phyloP scores from a whole-genome alignment of 2,888 invertebrate species.

The Parascotia fuliginaria region DNA sequence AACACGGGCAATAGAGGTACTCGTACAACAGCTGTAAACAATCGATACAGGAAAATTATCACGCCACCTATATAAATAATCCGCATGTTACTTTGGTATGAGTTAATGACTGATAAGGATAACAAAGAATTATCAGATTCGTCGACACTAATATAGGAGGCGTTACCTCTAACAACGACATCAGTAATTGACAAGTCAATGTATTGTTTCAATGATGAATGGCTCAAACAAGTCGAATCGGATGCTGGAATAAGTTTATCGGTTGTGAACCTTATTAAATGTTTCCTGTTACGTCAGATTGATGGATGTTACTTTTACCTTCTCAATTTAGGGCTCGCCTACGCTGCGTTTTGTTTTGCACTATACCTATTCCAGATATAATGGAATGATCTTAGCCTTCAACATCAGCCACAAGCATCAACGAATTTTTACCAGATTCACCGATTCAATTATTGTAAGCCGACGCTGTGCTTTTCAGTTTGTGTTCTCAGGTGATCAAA shows the following conservation, averaged over 20 bases:
- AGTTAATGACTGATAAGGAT: constrained; percentile 44
- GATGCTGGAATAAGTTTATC: constrained; percentile 16
- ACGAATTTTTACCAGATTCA: too few species aligned
- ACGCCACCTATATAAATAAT: constrained; percentile 20
- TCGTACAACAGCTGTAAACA: constrained; percentile 17
- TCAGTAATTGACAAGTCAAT: constrained; percentile 9
- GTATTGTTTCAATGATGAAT: constrained; percentile 13
- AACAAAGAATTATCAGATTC: constrained; percentile 24
- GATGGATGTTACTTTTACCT: constrained; percentile 6
- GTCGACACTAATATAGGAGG: constrained; percentile 6
- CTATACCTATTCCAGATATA: too few species aligned
- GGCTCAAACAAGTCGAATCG: constrained; percentile 3
- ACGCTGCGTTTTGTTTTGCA: not conserved
- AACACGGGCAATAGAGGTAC: constrained; percentile 4
- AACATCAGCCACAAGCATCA: too few species aligned
- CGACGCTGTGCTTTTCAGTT: too few species aligned
- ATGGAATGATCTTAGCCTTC: too few species aligned
- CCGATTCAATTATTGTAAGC: too few species aligned
- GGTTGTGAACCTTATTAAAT: constrained; percentile 19
- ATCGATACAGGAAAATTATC: constrained; percentile 29
- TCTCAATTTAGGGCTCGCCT: not conserved
- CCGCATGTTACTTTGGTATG: constrained; percentile 28
- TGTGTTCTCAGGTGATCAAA: too few species aligned
- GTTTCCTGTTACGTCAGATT: constrained; percentile 24
- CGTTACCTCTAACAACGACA: too few species aligned